phyloP scores from a whole-genome alignment of 2,797 vertebrate species.

The Pangasius macronema region DNA sequence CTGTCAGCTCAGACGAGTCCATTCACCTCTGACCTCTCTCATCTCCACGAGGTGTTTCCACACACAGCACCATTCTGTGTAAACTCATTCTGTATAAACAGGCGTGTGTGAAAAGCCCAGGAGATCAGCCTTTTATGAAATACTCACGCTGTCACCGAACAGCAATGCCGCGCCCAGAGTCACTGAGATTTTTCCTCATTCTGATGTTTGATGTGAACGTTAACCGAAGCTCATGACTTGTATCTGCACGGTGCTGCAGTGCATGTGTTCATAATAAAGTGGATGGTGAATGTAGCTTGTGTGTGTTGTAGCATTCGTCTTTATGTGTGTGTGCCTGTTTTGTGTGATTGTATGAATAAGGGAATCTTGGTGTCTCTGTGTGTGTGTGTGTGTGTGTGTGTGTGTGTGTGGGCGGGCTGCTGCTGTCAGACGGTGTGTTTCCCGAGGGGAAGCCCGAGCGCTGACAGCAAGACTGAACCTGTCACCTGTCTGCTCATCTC shows the following conservation, averaged over 20 bases:
- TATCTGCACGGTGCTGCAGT: not conserved
- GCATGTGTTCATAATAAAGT: not conserved
- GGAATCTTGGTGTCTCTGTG: not conserved
- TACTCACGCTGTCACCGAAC: too few relatives aligned
- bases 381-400: constrained; percentile 36
- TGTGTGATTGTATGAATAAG: not conserved
- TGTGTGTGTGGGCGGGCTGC: constrained; percentile 36
- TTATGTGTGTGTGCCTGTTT: not conserved
- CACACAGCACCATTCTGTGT: too few relatives aligned
- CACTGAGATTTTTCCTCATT: not conserved
- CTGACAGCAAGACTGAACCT: constrained; percentile 69
- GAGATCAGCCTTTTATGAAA: too few relatives aligned
- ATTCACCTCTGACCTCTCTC: too few relatives aligned
- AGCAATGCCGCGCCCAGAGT: too few relatives aligned
- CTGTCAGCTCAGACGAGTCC: too few relatives aligned
- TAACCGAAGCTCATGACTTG: not conserved
- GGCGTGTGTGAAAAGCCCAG: too few relatives aligned
- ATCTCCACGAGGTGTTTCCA: too few relatives aligned
- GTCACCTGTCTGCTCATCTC: constrained; percentile 65
- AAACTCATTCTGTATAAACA: too few relatives aligned
- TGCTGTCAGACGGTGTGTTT: constrained; percentile 30
- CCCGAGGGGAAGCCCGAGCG: constrained; percentile 67
- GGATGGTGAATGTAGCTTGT: not conserved
- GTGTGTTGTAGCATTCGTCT: not conserved
- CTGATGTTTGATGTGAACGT: not conserved